Percentiles rank a stretch among this genome's conserved stretches.
Evolutionary conservation across 2,797 vertebrate species (phyloP).

Genomic region (Ctenosaura bakeri): DNA sequence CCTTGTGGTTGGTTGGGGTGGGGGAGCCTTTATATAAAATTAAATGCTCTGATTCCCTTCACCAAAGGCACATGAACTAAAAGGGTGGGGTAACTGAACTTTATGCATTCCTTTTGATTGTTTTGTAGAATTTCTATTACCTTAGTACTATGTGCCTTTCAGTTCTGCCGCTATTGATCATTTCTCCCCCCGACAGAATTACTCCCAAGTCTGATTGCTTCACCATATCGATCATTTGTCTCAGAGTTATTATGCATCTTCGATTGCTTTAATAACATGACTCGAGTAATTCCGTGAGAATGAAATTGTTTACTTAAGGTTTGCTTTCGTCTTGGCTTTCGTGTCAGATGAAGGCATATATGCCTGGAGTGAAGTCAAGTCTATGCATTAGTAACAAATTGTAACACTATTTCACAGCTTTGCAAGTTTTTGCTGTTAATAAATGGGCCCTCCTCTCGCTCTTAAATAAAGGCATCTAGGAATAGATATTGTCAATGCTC

Average conservation of each 20-base stretch:
- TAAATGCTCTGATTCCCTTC: not conserved
- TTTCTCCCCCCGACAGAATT: slow-evolving; percentile 39
- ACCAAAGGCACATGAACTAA: not conserved
- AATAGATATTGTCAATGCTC: slow-evolving; percentile 2
- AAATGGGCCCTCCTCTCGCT: slow-evolving; percentile 53
- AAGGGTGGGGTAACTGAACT: not conserved
- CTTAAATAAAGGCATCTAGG: slow-evolving; percentile 42
- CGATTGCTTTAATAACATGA: slow-evolving; percentile 73
- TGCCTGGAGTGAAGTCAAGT: slow-evolving; percentile 59
- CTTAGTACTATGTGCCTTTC: slow-evolving; percentile 42
- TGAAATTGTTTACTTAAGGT: slow-evolving; percentile 72
- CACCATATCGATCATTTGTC: slow-evolving; percentile 61
- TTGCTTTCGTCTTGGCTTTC: slow-evolving; percentile 1
- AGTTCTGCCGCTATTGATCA: slow-evolving; percentile 53
- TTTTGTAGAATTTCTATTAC: slow-evolving; percentile 16
- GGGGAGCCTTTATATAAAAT: slow-evolving; percentile 25
- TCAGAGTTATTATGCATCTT: slow-evolving; percentile 65
- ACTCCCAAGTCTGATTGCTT: slow-evolving; percentile 54
- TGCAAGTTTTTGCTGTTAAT: not conserved
- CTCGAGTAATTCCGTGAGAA: slow-evolving; percentile 67
- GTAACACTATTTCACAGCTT: slow-evolving; percentile 50
- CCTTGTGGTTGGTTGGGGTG: not conserved
- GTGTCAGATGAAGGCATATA: slow-evolving; percentile 56
- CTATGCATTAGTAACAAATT: slow-evolving; percentile 52
- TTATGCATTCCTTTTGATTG: not conserved